These are phyloP conservation scores for Chrosomus eos DNA, from an alignment of 2,797 vertebrate genomes.

Conservation along the genomic window DNA sequence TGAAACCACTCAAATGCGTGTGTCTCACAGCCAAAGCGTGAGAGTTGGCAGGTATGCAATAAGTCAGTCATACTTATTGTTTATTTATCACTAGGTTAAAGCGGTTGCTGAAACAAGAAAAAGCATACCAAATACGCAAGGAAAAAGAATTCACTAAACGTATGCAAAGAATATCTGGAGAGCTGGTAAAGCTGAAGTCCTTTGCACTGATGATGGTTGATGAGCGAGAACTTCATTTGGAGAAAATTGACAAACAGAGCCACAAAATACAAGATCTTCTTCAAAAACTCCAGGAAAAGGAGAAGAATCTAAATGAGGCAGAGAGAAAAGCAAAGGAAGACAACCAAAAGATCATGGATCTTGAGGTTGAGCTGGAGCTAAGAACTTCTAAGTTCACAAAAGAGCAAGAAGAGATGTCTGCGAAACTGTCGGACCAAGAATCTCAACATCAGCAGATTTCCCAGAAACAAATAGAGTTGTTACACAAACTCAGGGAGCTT, in stretches of 20 bases:
- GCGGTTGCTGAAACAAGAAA: conserved; percentile 94
- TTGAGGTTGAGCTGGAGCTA: conserved; percentile 89
- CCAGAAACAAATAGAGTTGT: conserved; percentile 84
- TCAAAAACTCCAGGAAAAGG: conserved; percentile 88
- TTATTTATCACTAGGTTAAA: conserved; percentile 82
- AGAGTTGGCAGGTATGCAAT: too few relatives aligned
- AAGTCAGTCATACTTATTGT: background rate
- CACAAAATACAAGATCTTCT: conserved; percentile 90
- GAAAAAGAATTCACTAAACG: conserved; percentile 92
- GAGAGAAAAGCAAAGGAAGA: conserved; percentile 86
- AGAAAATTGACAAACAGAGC: conserved; percentile 93
- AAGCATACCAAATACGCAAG: conserved; percentile 90
- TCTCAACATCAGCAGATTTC: conserved; percentile 86
- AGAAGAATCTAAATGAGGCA: conserved; percentile 84
- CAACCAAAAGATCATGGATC: conserved; percentile 83
- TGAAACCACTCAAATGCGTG: too few relatives aligned
- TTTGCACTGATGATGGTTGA: conserved; percentile 98
- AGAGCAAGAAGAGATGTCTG: conserved; percentile 92
- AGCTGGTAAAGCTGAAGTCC: conserved; percentile 95
- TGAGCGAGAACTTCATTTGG: conserved; percentile 95
- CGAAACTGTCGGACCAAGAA: conserved; percentile 87
- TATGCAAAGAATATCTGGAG: conserved; percentile 88
- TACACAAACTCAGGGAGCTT: conserved; percentile 88
- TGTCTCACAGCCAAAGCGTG: too few relatives aligned
- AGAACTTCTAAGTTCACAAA: conserved; percentile 85